phyloP scores from a whole-genome alignment of 2,797 vertebrate species.

The Salmo trutta region DNA sequence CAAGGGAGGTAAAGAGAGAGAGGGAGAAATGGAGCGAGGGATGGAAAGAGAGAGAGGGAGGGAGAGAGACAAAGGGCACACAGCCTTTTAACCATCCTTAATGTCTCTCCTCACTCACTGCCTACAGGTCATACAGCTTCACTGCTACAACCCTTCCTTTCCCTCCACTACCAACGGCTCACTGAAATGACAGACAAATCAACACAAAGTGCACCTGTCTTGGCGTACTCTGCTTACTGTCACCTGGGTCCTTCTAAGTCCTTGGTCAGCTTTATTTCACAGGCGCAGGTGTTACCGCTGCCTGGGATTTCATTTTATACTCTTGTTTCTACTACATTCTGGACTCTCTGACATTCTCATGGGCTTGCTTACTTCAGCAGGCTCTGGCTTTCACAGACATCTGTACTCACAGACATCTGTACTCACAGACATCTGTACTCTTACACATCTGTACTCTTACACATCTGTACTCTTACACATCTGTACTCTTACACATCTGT shows the following conservation, averaged over 20 bases:
- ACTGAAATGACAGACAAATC: neutral
- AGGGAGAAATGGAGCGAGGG: too few species aligned
- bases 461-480: neutral
- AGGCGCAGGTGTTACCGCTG: neutral
- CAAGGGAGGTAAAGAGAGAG: too few species aligned
- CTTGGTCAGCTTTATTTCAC: neutral
- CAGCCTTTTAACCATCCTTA: constrained; percentile 21
- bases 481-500: neutral
- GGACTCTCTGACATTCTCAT: neutral
- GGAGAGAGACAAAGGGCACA: neutral
- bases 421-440: too few species aligned
- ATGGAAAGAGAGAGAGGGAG: too few species aligned
- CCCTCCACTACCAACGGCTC: neutral
- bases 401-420: neutral
- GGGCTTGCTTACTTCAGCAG: neutral
- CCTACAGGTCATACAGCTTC: too few species aligned
- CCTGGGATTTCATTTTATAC: neutral
- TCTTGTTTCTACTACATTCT: neutral
- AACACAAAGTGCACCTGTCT: neutral
- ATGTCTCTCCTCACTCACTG: neutral
- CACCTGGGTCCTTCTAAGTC: constrained; percentile 10
- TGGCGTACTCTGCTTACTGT: neutral
- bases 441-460: neutral
- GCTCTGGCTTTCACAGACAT: neutral
- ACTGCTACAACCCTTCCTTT: neutral